Percentiles rank a stretch among this genome's conserved stretches.
These are phyloP conservation scores for Colius striatus DNA, from an alignment of 2,113 vertebrate genomes.

Conservation along the genomic window DNA sequence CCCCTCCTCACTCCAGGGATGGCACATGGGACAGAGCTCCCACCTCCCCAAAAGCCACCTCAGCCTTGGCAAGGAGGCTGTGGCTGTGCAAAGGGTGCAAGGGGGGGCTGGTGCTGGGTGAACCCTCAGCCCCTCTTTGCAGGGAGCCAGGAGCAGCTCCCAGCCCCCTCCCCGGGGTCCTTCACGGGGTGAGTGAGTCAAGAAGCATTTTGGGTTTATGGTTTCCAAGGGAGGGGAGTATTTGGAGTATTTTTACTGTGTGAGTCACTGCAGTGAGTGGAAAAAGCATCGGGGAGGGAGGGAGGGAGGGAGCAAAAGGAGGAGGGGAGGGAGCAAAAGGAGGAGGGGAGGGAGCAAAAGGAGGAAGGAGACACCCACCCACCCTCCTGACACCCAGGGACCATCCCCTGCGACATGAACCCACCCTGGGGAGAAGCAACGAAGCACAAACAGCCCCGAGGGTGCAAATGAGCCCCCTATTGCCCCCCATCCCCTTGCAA, in stretches of 20 bases:
- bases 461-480: background rate
- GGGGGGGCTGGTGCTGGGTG: background rate
- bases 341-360: background rate
- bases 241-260: constrained; percentile 10
- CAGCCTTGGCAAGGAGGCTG: background rate
- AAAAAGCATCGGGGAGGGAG: background rate
- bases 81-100: accelerated
- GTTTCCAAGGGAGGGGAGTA: background rate
- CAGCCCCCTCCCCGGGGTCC: background rate
- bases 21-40: background rate
- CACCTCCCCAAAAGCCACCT: accelerated
- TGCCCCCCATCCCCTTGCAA: accelerated
- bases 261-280: constrained; percentile 19
- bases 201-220: background rate
- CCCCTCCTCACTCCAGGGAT: background rate
- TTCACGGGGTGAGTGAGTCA: background rate
- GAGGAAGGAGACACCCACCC: background rate
- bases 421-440: no score
- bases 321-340: no score
- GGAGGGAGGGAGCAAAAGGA: background rate
- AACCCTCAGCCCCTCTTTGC: background rate
- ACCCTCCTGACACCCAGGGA: background rate
- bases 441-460: no score
- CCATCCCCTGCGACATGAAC: background rate
- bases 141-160: accelerated